A percentile compares a stretch with the other conserved stretches of the same genome.
Evolutionary conservation across 2,113 vertebrate genomes (phyloP).

Genomic region (Phyllopteryx taeniolatus): DNA sequence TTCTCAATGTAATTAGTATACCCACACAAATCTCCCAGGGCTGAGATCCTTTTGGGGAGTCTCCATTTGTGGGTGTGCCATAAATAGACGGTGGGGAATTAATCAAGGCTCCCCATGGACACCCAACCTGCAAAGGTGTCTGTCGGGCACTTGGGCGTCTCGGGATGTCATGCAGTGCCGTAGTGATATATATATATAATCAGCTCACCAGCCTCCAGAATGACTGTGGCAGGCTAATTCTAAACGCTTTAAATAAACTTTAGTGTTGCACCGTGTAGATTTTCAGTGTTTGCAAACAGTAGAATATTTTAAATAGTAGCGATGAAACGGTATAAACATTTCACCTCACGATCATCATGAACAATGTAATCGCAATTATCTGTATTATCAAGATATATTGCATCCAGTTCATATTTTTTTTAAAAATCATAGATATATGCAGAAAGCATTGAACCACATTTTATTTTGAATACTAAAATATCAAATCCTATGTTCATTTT

Average conservation of each 20-base stretch:
- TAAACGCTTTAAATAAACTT: neutral
- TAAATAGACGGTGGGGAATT: constrained; percentile 62
- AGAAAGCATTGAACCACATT: too few species aligned
- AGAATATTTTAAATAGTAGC: too few species aligned
- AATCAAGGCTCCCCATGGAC: constrained; percentile 30
- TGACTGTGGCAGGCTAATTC: constrained; percentile 1
- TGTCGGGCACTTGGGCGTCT: constrained; percentile 44
- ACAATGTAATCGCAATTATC: too few species aligned
- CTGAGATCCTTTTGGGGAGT: constrained; percentile 28
- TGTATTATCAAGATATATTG: too few species aligned
- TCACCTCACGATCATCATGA: too few species aligned
- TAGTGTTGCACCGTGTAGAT: neutral
- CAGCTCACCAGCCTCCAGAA: neutral
- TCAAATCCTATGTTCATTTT: too few species aligned
- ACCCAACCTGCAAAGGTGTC: constrained; percentile 5
- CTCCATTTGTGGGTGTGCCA: constrained; percentile 19
- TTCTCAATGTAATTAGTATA: constrained; percentile 47
- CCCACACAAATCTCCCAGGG: constrained; percentile 35
- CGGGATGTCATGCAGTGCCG: constrained; percentile 34
- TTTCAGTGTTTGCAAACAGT: too few species aligned
- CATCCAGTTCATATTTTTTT: too few species aligned
- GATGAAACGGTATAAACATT: neutral
- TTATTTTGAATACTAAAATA: too few species aligned
- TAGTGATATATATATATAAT: constrained; percentile 20
- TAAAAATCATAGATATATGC: too few species aligned